phyloP scores from a whole-genome alignment of 2,113 vertebrate genomes.

The Tachysurus fulvidraco region DNA sequence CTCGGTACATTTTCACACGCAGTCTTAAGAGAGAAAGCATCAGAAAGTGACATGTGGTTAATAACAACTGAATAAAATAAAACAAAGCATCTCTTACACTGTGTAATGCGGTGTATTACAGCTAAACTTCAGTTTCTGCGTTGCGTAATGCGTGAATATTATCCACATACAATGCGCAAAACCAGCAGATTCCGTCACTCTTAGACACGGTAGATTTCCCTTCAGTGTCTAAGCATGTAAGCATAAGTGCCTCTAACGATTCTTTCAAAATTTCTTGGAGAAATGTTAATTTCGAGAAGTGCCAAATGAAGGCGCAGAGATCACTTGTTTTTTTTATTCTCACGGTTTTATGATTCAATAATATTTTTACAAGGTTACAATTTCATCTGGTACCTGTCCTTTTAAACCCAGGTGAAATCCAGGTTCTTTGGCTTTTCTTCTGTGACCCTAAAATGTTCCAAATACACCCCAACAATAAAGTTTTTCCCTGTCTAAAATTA shows the following conservation, averaged over 20 bases:
- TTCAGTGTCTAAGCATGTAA: background rate
- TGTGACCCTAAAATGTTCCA: background rate
- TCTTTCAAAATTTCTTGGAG: background rate
- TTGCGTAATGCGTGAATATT: background rate
- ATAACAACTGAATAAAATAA: background rate
- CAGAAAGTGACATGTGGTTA: background rate
- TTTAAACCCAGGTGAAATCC: background rate
- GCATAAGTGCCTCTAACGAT: background rate
- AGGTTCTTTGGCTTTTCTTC: no score
- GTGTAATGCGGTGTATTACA: background rate
- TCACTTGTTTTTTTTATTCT: background rate
- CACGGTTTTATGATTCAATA: background rate
- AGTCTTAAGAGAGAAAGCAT: slow-evolving; percentile 47
- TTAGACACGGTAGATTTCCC: background rate
- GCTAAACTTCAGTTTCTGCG: background rate
- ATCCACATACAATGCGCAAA: background rate
- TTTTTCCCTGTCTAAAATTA: background rate
- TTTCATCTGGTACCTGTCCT: background rate
- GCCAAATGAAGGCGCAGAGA: background rate
- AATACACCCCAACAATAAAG: background rate
- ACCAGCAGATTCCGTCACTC: background rate
- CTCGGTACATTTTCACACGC: slow-evolving; percentile 70
- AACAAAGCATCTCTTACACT: background rate
- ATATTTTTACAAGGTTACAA: background rate
- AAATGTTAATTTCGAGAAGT: background rate